phyloP scores from a whole-genome alignment of 2,888 invertebrate genomes.

The Lydus trimaculatus region DNA sequence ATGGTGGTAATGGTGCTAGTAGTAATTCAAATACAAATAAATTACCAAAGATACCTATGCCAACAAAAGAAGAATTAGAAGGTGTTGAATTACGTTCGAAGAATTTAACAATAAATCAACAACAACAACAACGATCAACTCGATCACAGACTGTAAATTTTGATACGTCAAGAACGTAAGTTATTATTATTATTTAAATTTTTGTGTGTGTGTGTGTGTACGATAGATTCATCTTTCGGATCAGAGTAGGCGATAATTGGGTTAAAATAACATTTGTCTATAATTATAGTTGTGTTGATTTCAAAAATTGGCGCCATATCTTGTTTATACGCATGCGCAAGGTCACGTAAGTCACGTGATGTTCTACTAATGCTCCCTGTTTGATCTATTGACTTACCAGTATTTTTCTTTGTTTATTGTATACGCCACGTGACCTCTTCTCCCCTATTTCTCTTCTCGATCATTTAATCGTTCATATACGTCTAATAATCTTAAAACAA shows the following conservation, averaged over 20 bases:
- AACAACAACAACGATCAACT: conserved; percentile 7
- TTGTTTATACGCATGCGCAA: too few relatives aligned
- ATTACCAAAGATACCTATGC: conserved; percentile 26
- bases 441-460: too few relatives aligned
- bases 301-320: too few relatives aligned
- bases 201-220: neutral
- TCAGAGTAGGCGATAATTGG: neutral
- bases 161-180: neutral
- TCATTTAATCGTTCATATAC: too few relatives aligned
- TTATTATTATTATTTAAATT: neutral
- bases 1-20: conserved; percentile 14
- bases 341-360: too few relatives aligned
- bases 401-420: too few relatives aligned
- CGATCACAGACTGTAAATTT: conserved; percentile 11
- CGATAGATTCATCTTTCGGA: neutral
- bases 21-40: conserved; percentile 12
- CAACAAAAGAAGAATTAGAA: conserved; percentile 25
- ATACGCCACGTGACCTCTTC: too few relatives aligned
- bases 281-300: neutral
- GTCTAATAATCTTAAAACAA: too few relatives aligned
- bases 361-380: too few relatives aligned
- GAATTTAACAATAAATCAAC: neutral
- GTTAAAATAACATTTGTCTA: neutral
- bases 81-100: neutral
- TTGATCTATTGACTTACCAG: too few relatives aligned